Evolutionary conservation across 30 jellyfish, hydroid and myxozoan genomes (phyloP), one percentile per base, ranked within the genome.

Genomic region (Cassiopea andromeda): DNA sequence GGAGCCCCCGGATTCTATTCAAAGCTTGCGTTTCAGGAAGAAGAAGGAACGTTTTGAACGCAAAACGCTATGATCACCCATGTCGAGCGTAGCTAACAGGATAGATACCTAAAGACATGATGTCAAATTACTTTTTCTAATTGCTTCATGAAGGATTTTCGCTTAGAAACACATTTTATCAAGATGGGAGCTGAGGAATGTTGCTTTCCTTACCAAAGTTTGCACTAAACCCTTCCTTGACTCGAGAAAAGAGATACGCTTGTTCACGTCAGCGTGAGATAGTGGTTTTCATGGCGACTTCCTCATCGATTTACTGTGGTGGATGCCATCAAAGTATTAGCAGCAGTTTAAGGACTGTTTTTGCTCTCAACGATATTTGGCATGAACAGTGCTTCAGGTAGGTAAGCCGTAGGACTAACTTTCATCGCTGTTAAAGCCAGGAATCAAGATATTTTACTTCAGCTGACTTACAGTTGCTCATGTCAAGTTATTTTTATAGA

Each of bases 331-430:
- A 38, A n/a, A 58, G 59, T 38, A 74, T 92, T 44, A 67, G 87
- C 64, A 54, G 19, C 46, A 80, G 75, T 38, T 75, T 47, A 10
- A 83, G 82, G 72, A 84, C 97, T 1, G 49, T 82, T 60, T 85
- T 92, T 69, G 94, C 97, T 1, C 78, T 78, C 57, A 84, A 82
- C 54, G 94, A 92, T 60, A 60, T 87, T 10, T 92, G 92, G 92
- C 97, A 92, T 92, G 91, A 57, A 27, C 46, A 87, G 3, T 92
- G 97, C 73, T 92, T 92, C 82, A 87, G 94, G 97, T 92, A 85
- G 48, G 64, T 54, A 10, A 6, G 64, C 12, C 12, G 7, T 54
- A 54, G 10, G 7, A 3, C 10, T 10, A 54, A 54, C 64, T 10
- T 54, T 54, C 64, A 54, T 54, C 12, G 38, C 38, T 27, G 38